Base-by-base conservation (phyloP, 2,113 vertebrate genomes). In the Microtus montanus region DNA sequence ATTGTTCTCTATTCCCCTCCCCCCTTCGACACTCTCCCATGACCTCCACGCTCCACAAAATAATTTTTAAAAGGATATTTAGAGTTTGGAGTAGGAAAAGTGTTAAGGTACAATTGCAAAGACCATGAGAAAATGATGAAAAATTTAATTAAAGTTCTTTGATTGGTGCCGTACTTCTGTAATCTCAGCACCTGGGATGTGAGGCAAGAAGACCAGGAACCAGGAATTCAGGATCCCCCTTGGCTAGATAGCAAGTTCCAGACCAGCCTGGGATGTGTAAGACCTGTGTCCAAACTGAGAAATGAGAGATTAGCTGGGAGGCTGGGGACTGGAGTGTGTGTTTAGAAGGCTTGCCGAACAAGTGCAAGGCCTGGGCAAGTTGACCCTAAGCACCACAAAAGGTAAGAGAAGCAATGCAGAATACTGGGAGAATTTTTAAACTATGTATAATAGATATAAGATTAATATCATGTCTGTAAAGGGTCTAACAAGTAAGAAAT, bases 121-220 rank as follows among this genome's bases (percentile, higher is more conserved):
- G 83, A 90, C 33, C 30, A 4, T 47, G 61, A 91, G 84, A 28
- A 93, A 96, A 93, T 61, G 8, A 49, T 78, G 41, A 30, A 11
- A 75, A 61, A 88, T 87, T 87, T 91, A 87, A 87, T 91, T 92
- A 89, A 24, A 87, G 33, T 92, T 91, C 54, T 71, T 71, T 71
- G 35, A 22, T n/a, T 44, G 10, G 52, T 58, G n/a, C 4, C 2
- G 2, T 24, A 15, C 44, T 47, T 41, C 33, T n/a, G 33, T 24
- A 5, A n/a, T 15, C 30, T n/a, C 33, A 71, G 22, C 66, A 28
- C 12, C 22, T 26, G 49, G 66, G 8, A 13, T 9, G 49, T 15
- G 7, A 52, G 28, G 70, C 2, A 28, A 28, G 63, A 74, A 73
- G 24, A 41, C 14, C 12, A 2, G 68, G 49, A 28, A 33, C 24